These are phyloP conservation scores for Nematostella vectensis DNA, from an alignment of 92 coral and sea anemone genomes.

Conservation along the genomic window DNA sequence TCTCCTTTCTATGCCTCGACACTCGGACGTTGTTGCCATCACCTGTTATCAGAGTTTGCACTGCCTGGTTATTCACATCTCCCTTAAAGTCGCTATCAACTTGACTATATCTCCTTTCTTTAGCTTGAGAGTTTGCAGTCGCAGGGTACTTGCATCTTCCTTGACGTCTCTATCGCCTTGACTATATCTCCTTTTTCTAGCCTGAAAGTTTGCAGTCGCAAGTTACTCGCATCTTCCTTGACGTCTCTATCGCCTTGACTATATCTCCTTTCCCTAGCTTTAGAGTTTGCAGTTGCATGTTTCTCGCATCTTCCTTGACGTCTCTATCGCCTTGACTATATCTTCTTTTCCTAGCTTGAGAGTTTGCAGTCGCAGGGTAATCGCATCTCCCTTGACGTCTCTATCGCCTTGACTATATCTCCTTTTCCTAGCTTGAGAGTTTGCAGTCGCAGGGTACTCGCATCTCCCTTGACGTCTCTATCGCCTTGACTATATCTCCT, in stretches of 20 bases:
- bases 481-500: too few relatives aligned
- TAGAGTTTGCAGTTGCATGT: constrained; percentile 62
- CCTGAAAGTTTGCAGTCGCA: constrained; percentile 64
- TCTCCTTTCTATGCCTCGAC: constrained; percentile 44
- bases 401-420: too few relatives aligned
- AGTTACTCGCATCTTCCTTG: constrained; percentile 64
- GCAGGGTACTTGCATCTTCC: constrained; percentile 74
- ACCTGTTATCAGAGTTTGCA: constrained; percentile 67
- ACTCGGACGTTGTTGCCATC: too few relatives aligned
- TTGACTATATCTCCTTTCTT: too few relatives aligned
- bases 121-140: constrained; percentile 68
- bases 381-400: constrained; percentile 54
- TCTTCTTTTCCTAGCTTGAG: constrained; percentile 63
- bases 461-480: constrained; percentile 47
- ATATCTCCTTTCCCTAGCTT: too few relatives aligned
- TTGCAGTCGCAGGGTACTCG: constrained; percentile 82
- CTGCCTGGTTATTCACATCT: constrained; percentile 68
- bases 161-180: constrained; percentile 56
- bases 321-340: too few relatives aligned
- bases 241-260: constrained; percentile 58
- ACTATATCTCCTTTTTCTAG: too few relatives aligned
- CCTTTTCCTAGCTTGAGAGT: constrained; percentile 71
- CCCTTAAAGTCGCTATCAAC: constrained; percentile 52
- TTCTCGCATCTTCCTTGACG: too few relatives aligned
- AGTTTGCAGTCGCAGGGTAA: constrained; percentile 73